These are phyloP conservation scores for Branchipolynoe longqiensis DNA, from an alignment of 2,888 invertebrate genomes.

Conservation along the genomic window DNA sequence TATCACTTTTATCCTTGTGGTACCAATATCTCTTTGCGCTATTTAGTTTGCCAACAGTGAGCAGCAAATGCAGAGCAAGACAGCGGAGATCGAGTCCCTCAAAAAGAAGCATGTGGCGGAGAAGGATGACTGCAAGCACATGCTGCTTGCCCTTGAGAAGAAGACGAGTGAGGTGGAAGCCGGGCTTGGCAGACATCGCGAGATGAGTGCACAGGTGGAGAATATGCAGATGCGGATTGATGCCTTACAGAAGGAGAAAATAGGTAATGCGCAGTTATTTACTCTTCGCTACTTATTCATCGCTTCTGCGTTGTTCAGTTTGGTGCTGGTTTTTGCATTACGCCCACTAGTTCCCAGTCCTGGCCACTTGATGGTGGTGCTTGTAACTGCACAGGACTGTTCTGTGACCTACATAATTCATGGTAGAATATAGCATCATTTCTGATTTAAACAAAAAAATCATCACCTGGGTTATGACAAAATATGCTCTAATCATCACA, in stretches of 20 bases:
- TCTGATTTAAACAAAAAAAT: too few relatives aligned
- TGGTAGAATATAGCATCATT: too few relatives aligned
- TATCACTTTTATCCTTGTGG: too few relatives aligned
- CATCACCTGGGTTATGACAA: too few relatives aligned
- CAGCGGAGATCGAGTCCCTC: background rate
- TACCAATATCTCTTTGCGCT: background rate
- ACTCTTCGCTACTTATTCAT: too few relatives aligned
- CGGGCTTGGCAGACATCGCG: background rate
- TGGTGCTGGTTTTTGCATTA: too few relatives aligned
- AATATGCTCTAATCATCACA: too few relatives aligned
- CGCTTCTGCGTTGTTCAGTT: too few relatives aligned
- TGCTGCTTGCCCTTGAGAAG: background rate
- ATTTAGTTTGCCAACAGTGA: background rate
- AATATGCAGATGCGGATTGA: slow-evolving; percentile 18
- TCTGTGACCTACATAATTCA: too few relatives aligned
- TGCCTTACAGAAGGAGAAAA: slow-evolving; percentile 10
- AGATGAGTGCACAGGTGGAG: background rate
- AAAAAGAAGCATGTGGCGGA: background rate
- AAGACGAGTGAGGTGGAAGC: background rate
- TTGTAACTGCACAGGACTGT: too few relatives aligned
- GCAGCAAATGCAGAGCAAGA: slow-evolving; percentile 25
- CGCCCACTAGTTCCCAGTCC: too few relatives aligned
- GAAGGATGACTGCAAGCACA: background rate
- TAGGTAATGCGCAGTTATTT: background rate
- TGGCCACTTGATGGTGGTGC: too few relatives aligned